Conservation (phyloP, 2,888 invertebrate species). For the Cremastobaeus sp. region DNA sequence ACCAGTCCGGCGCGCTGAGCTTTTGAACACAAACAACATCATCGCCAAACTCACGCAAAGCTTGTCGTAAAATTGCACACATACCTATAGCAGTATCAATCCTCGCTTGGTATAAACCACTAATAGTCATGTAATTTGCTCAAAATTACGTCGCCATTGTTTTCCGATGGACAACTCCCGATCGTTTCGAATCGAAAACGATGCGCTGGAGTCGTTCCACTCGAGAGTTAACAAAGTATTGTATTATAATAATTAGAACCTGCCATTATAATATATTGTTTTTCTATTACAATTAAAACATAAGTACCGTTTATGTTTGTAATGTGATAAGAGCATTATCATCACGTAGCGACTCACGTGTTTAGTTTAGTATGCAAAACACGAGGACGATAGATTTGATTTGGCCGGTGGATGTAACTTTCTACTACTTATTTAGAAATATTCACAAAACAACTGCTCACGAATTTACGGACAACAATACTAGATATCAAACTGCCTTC, state of each 20-base stretch:
- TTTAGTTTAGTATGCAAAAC: conserved; percentile 6
- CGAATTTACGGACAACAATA: conserved; percentile 16
- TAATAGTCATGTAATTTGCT: conserved; percentile 56
- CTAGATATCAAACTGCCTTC: conserved; percentile 16
- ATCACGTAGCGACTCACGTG: conserved; percentile 2
- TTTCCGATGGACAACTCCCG: conserved; percentile 6
- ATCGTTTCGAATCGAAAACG: conserved; percentile 26
- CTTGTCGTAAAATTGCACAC: conserved; percentile 42
- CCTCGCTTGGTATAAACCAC: conserved; percentile 26
- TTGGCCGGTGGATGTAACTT: conserved; percentile 10
- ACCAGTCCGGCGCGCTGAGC: conserved; percentile 70
- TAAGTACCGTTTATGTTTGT: too few relatives aligned
- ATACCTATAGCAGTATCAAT: conserved; percentile 6
- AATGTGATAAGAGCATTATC: too few relatives aligned
- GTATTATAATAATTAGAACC: conserved; percentile 26
- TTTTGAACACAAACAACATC: conserved; percentile 37
- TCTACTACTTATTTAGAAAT: conserved; percentile 11
- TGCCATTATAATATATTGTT: conserved; percentile 39
- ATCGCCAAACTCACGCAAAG: conserved; percentile 28
- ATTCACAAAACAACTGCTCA: neutral
- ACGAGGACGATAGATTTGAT: neutral
- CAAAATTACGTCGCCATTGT: conserved; percentile 49
- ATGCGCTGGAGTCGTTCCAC: conserved; percentile 5
- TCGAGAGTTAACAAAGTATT: conserved; percentile 12
- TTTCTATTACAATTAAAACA: too few relatives aligned